A percentile compares a stretch with the other conserved stretches of the same genome.
phyloP scores from a whole-genome alignment of 2,797 vertebrate species.

The Chromobotia macracanthus region DNA sequence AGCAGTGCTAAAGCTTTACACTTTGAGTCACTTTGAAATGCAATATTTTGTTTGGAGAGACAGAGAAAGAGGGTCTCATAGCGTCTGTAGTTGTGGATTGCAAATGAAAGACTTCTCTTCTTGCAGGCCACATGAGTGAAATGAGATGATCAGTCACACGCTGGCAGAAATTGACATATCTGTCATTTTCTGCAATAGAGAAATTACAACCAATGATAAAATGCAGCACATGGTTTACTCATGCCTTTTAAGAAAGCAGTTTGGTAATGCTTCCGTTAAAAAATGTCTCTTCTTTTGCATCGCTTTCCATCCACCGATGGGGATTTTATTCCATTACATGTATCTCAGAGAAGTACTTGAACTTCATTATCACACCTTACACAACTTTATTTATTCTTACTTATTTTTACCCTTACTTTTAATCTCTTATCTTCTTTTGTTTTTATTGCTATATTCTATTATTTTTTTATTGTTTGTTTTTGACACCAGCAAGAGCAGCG shows the following conservation, averaged over 20 bases:
- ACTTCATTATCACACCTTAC: no score
- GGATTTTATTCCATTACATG: no score
- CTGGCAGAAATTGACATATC: slow-evolving; percentile 68
- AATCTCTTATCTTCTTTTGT: no score
- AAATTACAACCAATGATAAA: slow-evolving; percentile 77
- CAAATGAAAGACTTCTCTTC: slow-evolving; percentile 55
- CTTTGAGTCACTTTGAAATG: slow-evolving; percentile 59
- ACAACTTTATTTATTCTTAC: no score
- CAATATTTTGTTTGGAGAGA: slow-evolving; percentile 49
- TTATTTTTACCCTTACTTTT: no score
- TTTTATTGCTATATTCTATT: no score
- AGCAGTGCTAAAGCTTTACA: slow-evolving; percentile 21
- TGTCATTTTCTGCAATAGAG: slow-evolving; percentile 72
- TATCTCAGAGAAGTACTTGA: no score
- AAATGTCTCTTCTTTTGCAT: neutral
- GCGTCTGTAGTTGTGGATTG: slow-evolving; percentile 56
- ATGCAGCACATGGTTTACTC: slow-evolving; percentile 51
- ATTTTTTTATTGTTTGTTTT: no score
- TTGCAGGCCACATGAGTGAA: slow-evolving; percentile 60
- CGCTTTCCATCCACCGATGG: neutral
- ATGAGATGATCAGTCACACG: slow-evolving; percentile 73
- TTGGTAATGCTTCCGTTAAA: neutral
- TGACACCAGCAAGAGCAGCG: no score
- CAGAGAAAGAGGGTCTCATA: slow-evolving; percentile 26
- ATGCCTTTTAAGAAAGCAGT: neutral